Percentiles rank a stretch among this genome's conserved stretches.
Conservation (phyloP, 2,888 invertebrate genomes). For the Tuta absoluta region DNA sequence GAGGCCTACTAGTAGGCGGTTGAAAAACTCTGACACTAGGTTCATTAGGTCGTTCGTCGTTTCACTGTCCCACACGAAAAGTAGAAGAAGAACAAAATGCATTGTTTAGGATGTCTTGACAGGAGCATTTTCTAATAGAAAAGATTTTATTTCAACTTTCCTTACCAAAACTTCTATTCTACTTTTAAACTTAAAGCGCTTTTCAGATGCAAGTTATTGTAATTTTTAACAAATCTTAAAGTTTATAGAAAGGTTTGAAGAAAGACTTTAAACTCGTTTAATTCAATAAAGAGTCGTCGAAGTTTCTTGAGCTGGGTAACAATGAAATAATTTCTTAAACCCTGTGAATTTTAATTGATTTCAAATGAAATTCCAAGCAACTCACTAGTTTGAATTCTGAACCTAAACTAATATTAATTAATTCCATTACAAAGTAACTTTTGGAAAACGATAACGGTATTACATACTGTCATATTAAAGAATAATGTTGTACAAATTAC, state of each 20-base stretch:
- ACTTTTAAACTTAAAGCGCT: neutral
- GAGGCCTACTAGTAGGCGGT: too few relatives aligned
- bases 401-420: neutral
- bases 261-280: slow-evolving; percentile 13
- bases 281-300: slow-evolving; percentile 17
- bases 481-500: too few relatives aligned
- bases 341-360: slow-evolving; percentile 21
- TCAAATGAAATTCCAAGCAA: neutral
- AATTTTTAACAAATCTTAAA: slow-evolving; percentile 8
- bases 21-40: too few relatives aligned
- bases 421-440: too few relatives aligned
- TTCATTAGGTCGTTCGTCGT: too few relatives aligned
- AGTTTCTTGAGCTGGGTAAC: slow-evolving; percentile 9
- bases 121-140: neutral
- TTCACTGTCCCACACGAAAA: too few relatives aligned
- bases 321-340: slow-evolving; percentile 22
- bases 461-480: too few relatives aligned
- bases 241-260: slow-evolving; percentile 14
- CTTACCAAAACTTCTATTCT: neutral
- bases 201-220: slow-evolving; percentile 13
- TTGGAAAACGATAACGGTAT: too few relatives aligned
- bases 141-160: neutral
- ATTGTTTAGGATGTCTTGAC: too few relatives aligned
- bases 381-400: neutral
- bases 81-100: too few relatives aligned